Evolutionary conservation across 2,797 vertebrate species (phyloP).

Genomic region (Periparus ater): DNA sequence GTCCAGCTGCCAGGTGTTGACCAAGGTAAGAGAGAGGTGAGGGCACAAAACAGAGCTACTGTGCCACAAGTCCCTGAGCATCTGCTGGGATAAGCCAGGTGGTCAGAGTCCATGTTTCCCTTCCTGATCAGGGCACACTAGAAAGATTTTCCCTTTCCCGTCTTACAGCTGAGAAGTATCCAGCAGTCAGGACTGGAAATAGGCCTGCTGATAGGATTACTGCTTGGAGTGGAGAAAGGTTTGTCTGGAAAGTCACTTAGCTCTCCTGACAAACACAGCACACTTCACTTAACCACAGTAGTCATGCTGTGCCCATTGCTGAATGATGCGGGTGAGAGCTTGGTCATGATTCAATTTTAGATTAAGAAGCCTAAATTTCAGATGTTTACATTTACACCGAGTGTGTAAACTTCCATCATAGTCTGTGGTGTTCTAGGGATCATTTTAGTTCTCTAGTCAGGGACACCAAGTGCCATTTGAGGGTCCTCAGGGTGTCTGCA

Average conservation of each 20-base stretch:
- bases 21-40: neutral
- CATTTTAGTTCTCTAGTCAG: neutral
- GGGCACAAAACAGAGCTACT: neutral
- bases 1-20: neutral
- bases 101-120: neutral
- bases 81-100: neutral
- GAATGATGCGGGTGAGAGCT: neutral
- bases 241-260: neutral
- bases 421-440: neutral
- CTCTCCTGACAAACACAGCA: neutral
- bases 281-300: neutral
- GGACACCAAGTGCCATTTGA: neutral
- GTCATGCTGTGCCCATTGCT: neutral
- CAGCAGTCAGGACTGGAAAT: neutral
- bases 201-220: neutral
- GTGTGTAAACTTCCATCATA: neutral
- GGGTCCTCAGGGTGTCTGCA: neutral
- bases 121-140: fast-evolving
- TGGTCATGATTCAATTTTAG: neutral
- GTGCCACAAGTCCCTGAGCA: neutral
- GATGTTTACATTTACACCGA: neutral
- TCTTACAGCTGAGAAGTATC: neutral
- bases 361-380: neutral
- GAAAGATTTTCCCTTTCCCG: neutral
- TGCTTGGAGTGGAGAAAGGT: neutral